Evolutionary conservation across 1,140 invertebrate species (phyloP).

Genomic region (Sitodiplosis mosellana): DNA sequence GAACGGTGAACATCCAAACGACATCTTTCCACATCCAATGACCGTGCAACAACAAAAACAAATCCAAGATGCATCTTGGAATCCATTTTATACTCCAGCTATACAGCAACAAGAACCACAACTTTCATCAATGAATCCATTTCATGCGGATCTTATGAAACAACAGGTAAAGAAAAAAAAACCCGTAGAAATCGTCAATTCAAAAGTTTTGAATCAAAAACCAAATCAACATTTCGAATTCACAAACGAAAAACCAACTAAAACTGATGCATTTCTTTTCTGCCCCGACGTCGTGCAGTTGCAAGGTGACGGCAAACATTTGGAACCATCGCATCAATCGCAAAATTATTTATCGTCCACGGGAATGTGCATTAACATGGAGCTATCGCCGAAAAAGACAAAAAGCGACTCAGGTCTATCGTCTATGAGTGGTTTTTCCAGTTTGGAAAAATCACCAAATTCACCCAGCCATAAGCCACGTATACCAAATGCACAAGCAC

Average conservation of each 20-base stretch:
- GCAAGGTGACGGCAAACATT: not conserved
- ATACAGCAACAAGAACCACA: not conserved
- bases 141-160: constrained; percentile 6
- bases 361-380: not conserved
- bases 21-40: not conserved
- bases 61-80: not conserved
- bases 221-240: too few relatives aligned
- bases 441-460: constrained; percentile 62
- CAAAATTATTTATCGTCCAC: not conserved
- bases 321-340: constrained; percentile 1
- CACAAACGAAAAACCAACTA: too few relatives aligned
- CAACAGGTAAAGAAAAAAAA: too few relatives aligned
- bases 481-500: not conserved
- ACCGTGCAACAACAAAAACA: not conserved
- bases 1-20: constrained; percentile 14
- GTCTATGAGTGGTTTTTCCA: constrained; percentile 70
- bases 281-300: not conserved
- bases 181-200: too few relatives aligned
- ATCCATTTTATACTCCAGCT: not conserved
- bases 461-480: constrained; percentile 28
- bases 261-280: too few relatives aligned
- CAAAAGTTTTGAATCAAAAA: too few relatives aligned
- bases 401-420: constrained; percentile 65
- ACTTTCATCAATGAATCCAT: constrained; percentile 7
- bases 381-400: constrained; percentile 47